Evolutionary conservation across 2,113 vertebrate genomes (phyloP), one percentile per base, ranked within the genome.

Genomic region (Cebidichthys violaceus): DNA sequence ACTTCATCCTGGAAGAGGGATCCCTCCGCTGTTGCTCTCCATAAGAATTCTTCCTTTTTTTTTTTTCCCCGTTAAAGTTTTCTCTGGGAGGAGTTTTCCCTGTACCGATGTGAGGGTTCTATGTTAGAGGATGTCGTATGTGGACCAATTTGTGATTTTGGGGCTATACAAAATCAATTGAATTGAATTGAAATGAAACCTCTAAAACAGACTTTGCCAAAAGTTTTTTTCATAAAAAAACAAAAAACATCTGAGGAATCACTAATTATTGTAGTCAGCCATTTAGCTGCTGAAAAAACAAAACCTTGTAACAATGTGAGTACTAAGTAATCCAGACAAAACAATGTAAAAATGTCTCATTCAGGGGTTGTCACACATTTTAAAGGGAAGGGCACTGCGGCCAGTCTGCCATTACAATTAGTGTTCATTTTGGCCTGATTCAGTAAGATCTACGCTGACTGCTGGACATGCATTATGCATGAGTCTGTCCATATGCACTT

Each of bases 401-500:
- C 92, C 93, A 93, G 92, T 96, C 94, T 96, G 94, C 96, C 96
- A 96, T 94, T 95, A 96, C 95, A 97, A 96, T 97, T 97, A 97
- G 93, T 94, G 95, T 96, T 97, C 92, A 94, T 96, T 95, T 96
- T 71, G 89, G 93, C 92, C 96, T 92, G 92, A 95, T 96, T 94
- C 89, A 24, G 92, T 90, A 88, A 94, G 96, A 96, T 96, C 94
- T 93, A 79, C 83, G 74, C 88, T 94, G 96, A 95, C 96, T 96
- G 95, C 95, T 96, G 95, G 91, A 82, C 93, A 96, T 99, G 95
- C 97, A 99, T 98, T 96, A 99, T 98, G 96, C 92, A 99, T 97
- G 95, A 95, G 92, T 92, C 93, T 96, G 96, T 95, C 96, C 96
- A 96, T 95, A 95, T 96, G 96, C 94, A 96, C 96, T 96, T 97